Percentiles rank a stretch among this genome's conserved stretches.
Conservation (phyloP, 2,888 invertebrate species). For the Chorisops tibialis region DNA sequence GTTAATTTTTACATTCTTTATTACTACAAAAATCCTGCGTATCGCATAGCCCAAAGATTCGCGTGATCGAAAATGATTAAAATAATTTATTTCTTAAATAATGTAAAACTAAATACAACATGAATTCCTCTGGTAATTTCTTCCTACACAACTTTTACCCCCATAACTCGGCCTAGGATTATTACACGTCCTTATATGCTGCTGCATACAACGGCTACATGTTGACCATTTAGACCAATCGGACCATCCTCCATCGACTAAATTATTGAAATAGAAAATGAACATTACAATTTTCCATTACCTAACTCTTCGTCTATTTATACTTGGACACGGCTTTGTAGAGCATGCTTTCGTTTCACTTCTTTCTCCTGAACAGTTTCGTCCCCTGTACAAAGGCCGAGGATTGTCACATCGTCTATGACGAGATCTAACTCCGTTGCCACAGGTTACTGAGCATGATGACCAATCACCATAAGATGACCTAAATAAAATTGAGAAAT, state of each 20-base stretch:
- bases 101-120: too few species aligned
- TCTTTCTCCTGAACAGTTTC: background rate
- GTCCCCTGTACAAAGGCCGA: background rate
- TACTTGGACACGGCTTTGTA: background rate
- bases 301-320: too few species aligned
- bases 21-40: too few species aligned
- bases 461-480: conserved; percentile 3
- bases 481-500: too few species aligned
- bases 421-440: background rate
- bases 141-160: conserved; percentile 47
- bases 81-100: too few species aligned
- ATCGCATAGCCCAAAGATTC: too few species aligned
- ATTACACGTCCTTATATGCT: conserved; percentile 41
- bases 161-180: conserved; percentile 45
- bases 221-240: conserved; percentile 46
- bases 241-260: conserved; percentile 33
- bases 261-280: background rate
- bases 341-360: background rate
- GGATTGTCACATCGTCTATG: conserved; percentile 5
- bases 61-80: too few species aligned
- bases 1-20: too few species aligned
- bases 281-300: background rate
- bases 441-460: conserved; percentile 12
- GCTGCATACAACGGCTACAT: conserved; percentile 44
- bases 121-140: too few species aligned